These are phyloP conservation scores for Dasyurus viverrinus DNA, from an alignment of 2,113 vertebrate genomes.

Conservation along the genomic window DNA sequence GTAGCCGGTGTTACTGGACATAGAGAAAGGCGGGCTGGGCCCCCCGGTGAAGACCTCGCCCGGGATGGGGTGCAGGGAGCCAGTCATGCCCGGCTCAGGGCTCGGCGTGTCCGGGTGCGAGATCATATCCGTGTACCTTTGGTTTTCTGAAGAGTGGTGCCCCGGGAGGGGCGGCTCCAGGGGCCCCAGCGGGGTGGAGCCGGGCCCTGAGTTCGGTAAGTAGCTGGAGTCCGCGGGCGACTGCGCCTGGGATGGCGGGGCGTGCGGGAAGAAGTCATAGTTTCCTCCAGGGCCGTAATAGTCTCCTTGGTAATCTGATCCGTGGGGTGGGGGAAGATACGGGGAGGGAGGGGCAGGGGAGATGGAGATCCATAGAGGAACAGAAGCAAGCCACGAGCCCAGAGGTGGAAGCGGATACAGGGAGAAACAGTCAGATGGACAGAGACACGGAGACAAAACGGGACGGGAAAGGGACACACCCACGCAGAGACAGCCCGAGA, in stretches of 20 bases:
- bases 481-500: rapidly evolving
- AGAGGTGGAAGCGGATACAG: not conserved
- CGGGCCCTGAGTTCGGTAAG: slow-evolving; percentile 92
- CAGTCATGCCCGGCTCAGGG: slow-evolving; percentile 93
- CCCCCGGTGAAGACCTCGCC: slow-evolving; percentile 95
- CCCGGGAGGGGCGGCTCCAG: slow-evolving; percentile 91
- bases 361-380: not conserved
- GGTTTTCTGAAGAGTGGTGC: slow-evolving; percentile 95
- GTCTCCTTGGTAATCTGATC: slow-evolving; percentile 96
- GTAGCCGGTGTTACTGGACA: slow-evolving; percentile 95
- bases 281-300: slow-evolving; percentile 94
- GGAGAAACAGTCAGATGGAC: rapidly evolving
- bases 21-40: slow-evolving; percentile 95
- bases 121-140: slow-evolving; percentile 99
- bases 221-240: slow-evolving; percentile 96
- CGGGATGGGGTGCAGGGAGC: slow-evolving; percentile 92
- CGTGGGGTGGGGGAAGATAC: rapidly evolving
- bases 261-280: slow-evolving; percentile 98
- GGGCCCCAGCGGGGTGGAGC: slow-evolving; percentile 87
- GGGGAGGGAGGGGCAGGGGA: not conserved
- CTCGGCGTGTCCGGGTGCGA: slow-evolving; percentile 97
- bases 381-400: not conserved
- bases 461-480: not conserved
- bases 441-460: not conserved
- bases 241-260: slow-evolving; percentile 96